Percentiles rank a stretch among this genome's conserved stretches.
phyloP scores from a whole-genome alignment of 2,888 invertebrate genomes.

The Gortyna flavago region DNA sequence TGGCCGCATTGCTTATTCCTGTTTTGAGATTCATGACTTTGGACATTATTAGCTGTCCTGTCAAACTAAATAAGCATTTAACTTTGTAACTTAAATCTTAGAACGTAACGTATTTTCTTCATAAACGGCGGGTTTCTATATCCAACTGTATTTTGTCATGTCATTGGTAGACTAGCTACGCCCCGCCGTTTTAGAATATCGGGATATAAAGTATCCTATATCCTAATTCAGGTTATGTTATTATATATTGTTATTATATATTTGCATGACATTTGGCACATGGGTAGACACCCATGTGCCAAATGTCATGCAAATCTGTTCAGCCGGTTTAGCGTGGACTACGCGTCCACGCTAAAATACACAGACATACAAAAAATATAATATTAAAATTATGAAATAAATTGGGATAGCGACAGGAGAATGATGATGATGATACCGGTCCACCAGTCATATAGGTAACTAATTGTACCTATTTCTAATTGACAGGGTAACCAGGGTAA shows the following conservation, averaged over 20 bases:
- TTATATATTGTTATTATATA: no score
- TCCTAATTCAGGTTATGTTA: neutral
- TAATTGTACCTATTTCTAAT: neutral
- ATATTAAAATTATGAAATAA: no score
- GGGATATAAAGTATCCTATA: neutral
- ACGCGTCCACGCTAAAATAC: no score
- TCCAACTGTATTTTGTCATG: neutral
- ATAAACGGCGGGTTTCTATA: neutral
- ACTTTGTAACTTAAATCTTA: neutral
- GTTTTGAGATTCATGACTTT: slow-evolving; percentile 7
- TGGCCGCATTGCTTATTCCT: slow-evolving; percentile 16
- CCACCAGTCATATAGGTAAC: neutral
- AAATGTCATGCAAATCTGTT: neutral
- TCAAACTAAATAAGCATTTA: slow-evolving; percentile 11
- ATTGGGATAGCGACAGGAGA: no score
- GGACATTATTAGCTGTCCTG: slow-evolving; percentile 11
- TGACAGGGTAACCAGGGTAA: no score
- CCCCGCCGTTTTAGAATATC: neutral
- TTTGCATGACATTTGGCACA: no score
- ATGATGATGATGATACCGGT: neutral
- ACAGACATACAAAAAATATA: neutral
- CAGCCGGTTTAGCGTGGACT: neutral
- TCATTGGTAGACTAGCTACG: neutral
- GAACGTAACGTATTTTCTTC: neutral
- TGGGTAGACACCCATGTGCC: neutral